A percentile compares a stretch with the other conserved stretches of the same genome.
phyloP scores from a whole-genome alignment of 2,113 vertebrate species.

The Lophura nycthemera region DNA sequence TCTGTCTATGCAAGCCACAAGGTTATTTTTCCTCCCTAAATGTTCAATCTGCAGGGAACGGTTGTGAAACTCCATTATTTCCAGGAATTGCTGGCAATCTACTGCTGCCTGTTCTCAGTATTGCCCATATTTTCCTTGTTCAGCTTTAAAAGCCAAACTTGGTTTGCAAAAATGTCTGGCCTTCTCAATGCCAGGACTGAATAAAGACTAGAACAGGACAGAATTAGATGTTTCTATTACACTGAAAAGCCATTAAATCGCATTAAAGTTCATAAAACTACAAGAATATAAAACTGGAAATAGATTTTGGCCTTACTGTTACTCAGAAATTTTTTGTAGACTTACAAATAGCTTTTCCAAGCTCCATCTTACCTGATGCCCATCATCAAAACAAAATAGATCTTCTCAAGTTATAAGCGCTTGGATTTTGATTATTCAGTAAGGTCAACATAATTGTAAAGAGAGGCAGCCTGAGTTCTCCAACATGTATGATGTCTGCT shows the following conservation, averaged over 20 bases:
- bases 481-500: neutral
- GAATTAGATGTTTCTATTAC: constrained; percentile 48
- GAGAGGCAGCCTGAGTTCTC: neutral
- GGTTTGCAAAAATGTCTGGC: constrained; percentile 57
- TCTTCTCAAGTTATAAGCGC: neutral
- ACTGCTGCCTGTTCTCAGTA: constrained; percentile 34
- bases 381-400: constrained; percentile 8
- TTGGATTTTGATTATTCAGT: neutral
- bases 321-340: constrained; percentile 50
- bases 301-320: constrained; percentile 37
- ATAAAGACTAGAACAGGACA: constrained; percentile 32
- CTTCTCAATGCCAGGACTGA: constrained; percentile 47
- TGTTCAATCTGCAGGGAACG: constrained; percentile 42
- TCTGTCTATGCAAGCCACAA: constrained; percentile 11
- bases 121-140: constrained; percentile 67
- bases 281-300: constrained; percentile 47
- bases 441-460: neutral
- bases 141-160: constrained; percentile 66
- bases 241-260: constrained; percentile 28
- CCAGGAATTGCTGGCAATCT: constrained; percentile 75
- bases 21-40: constrained; percentile 47
- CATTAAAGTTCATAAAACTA: constrained; percentile 29
- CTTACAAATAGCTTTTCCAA: neutral
- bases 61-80: constrained; percentile 75
- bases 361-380: constrained; percentile 15